Conservation (phyloP, 2,113 vertebrate species). For the Tylochromis polylepis region DNA sequence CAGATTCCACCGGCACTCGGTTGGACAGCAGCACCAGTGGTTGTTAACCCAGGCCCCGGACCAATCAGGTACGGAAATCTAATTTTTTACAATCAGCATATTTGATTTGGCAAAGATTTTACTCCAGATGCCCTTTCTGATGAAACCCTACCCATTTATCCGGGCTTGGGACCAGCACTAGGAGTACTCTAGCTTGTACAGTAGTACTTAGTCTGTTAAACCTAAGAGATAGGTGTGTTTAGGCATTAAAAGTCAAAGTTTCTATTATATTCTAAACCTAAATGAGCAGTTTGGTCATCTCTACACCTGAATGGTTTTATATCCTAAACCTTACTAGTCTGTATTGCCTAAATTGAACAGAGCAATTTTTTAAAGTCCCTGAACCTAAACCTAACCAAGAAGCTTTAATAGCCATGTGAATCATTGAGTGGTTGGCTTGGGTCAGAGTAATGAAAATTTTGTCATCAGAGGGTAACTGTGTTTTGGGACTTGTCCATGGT, state of each 20-base stretch:
- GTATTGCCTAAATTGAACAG: not conserved
- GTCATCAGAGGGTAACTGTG: not conserved
- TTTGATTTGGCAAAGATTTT: not conserved
- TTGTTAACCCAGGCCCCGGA: not conserved
- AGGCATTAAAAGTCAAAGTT: not conserved
- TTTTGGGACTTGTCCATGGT: not conserved
- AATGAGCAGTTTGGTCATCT: not conserved
- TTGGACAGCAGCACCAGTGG: not conserved
- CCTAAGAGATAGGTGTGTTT: not conserved
- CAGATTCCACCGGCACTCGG: not conserved
- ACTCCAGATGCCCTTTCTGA: no score
- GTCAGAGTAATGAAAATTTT: not conserved
- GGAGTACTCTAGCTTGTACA: not conserved
- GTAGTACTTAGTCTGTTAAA: not conserved
- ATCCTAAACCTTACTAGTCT: not conserved
- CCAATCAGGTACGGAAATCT: not conserved
- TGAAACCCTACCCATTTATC: not conserved
- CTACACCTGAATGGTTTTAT: not conserved
- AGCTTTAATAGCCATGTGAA: not conserved
- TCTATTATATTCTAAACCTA: not conserved
- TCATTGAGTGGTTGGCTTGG: not conserved
- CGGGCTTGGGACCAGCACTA: not conserved
- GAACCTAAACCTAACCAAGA: not conserved
- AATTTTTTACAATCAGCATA: fast-evolving
- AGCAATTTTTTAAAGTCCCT: not conserved